phyloP scores from a whole-genome alignment of 2,113 vertebrate species.

The Boulengeromyrus knoepffleri region DNA sequence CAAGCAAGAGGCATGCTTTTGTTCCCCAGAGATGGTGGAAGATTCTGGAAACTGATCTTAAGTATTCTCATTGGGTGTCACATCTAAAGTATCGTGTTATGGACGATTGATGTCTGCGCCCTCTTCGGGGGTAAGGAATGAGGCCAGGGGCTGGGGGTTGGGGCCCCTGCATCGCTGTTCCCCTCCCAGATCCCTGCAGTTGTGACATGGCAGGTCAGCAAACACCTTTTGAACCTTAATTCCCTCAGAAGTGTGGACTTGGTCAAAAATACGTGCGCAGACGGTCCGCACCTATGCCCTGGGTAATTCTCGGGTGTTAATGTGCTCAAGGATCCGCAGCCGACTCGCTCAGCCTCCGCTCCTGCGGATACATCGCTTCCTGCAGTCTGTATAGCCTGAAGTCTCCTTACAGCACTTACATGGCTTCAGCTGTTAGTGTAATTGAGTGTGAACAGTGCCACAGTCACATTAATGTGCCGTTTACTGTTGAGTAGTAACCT shows the following conservation, averaged over 20 bases:
- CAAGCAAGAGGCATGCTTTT: background rate
- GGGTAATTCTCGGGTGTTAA: background rate
- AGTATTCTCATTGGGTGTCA: background rate
- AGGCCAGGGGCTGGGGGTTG: background rate
- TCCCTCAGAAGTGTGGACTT: background rate
- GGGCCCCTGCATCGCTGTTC: background rate
- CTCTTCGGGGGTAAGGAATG: background rate
- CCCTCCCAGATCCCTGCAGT: background rate
- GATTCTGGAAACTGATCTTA: background rate
- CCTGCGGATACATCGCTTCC: background rate
- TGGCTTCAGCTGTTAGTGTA: background rate
- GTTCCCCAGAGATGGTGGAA: background rate
- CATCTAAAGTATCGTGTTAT: background rate
- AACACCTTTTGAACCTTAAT: background rate
- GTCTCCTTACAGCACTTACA: background rate
- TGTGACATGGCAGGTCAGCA: background rate
- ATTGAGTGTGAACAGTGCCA: background rate
- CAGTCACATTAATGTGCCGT: background rate
- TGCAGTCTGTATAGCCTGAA: background rate
- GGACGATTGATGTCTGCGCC: background rate
- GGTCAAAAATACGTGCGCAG: background rate
- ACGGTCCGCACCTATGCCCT: background rate
- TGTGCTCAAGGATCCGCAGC: background rate
- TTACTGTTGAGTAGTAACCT: background rate
- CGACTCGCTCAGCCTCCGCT: background rate